phyloP scores from a whole-genome alignment of 1,140 invertebrate genomes.

The Batillaria attramentaria region DNA sequence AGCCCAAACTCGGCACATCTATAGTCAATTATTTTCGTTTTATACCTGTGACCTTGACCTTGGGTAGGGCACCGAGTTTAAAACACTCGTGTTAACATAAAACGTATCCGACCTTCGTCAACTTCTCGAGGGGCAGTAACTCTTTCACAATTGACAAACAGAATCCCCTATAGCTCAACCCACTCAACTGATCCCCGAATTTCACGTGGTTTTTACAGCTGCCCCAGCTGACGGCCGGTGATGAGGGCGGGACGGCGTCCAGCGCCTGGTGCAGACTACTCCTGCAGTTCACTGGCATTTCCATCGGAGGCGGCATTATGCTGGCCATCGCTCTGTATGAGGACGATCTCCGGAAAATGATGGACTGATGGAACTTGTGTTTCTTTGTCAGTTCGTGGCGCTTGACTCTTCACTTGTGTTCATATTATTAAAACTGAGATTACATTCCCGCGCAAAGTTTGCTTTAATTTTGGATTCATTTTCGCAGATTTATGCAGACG shows the following conservation, averaged over 20 bases:
- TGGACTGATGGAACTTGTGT: constrained; percentile 35
- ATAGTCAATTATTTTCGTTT: not conserved
- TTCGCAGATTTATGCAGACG: not conserved
- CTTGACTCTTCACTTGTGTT: not conserved
- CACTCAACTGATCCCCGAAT: not conserved
- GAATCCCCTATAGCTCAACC: not conserved
- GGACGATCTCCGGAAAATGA: constrained; percentile 77
- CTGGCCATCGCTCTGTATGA: constrained; percentile 91
- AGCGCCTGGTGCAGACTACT: constrained; percentile 38
- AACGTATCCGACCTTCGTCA: not conserved
- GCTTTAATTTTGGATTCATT: not conserved
- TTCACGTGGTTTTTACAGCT: constrained; percentile 2
- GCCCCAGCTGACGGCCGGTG: constrained; percentile 9
- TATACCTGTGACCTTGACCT: not conserved
- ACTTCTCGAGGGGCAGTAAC: not conserved
- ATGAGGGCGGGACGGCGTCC: not conserved
- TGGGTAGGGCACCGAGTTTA: not conserved
- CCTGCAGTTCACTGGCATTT: constrained; percentile 83
- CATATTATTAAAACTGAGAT: not conserved
- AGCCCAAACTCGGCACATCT: no score
- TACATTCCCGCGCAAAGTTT: not conserved
- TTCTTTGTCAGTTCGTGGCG: not conserved
- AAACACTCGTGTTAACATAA: not conserved
- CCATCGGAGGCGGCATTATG: constrained; percentile 88
- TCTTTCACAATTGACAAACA: not conserved